Conservation (phyloP, 1,140 invertebrate species). For the Hydropsyche tenuis region DNA sequence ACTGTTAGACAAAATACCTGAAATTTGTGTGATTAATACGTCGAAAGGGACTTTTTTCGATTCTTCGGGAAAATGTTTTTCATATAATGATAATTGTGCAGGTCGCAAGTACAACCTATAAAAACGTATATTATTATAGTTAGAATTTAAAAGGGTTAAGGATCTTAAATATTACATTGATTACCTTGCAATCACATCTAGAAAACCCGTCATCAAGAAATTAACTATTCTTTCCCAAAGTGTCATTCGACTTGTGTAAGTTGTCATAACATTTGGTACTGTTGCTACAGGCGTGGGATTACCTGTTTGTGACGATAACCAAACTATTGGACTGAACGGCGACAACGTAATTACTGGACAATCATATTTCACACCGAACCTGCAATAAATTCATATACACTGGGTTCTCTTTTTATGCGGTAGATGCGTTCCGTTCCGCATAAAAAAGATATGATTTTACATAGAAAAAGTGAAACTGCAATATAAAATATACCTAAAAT, state of each 20-base stretch:
- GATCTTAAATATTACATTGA: no score
- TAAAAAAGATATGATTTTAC: no score
- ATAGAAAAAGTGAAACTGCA: no score
- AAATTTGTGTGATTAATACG: constrained; percentile 32
- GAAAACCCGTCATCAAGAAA: neutral
- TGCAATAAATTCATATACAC: neutral
- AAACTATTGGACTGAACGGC: neutral
- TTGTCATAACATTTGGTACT: constrained; percentile 8
- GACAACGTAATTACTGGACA: constrained; percentile 26
- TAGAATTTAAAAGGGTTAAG: no score
- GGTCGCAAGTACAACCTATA: neutral
- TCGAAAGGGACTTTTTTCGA: constrained; percentile 32
- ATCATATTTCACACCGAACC: constrained; percentile 26
- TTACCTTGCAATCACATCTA: constrained; percentile 1
- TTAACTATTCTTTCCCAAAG: constrained; percentile 7
- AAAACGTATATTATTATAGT: no score
- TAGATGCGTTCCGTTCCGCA: no score
- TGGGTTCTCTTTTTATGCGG: no score
- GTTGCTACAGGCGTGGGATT: constrained; percentile 6
- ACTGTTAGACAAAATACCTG: constrained; percentile 57
- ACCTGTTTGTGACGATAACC: neutral
- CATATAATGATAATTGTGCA: constrained; percentile 31
- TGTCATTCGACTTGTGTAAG: neutral
- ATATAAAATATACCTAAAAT: no score
- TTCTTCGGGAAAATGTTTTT: constrained; percentile 41